A percentile compares a stretch with the other conserved stretches of the same genome.
These are phyloP conservation scores for Pachyramphus minor DNA, from an alignment of 2,113 vertebrate genomes.

Conservation along the genomic window DNA sequence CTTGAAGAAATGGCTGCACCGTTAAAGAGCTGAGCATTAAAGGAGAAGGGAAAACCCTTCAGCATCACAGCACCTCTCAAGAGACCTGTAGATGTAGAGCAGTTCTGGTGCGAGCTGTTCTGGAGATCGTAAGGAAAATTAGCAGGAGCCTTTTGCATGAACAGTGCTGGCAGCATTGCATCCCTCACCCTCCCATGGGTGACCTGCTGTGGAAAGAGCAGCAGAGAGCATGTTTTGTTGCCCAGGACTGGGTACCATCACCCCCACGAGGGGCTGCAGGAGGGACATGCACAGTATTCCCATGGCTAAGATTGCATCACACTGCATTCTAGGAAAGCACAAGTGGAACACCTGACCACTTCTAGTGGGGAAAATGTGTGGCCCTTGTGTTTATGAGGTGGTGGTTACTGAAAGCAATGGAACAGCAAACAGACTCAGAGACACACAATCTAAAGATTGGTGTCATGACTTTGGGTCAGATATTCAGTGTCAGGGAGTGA, in stretches of 20 bases:
- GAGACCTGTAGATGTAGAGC: neutral
- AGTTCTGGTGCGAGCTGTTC: accelerated
- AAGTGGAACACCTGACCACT: neutral
- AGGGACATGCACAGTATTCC: neutral
- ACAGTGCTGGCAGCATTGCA: accelerated
- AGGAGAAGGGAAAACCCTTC: neutral
- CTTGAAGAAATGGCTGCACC: neutral
- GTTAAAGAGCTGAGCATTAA: neutral
- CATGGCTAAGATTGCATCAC: accelerated
- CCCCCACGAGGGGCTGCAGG: neutral
- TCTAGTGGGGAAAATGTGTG: neutral
- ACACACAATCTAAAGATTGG: neutral
- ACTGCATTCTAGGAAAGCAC: accelerated
- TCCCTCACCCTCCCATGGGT: neutral
- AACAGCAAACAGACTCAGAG: neutral
- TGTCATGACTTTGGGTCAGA: neutral
- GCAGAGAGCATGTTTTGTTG: neutral
- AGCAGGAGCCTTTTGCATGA: neutral
- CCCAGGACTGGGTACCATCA: neutral
- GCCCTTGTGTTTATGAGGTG: neutral
- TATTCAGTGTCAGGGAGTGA: neutral
- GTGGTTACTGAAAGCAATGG: neutral
- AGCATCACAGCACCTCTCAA: neutral
- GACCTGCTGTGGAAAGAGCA: accelerated
- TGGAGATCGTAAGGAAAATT: neutral